phyloP scores from a whole-genome alignment of 2,113 vertebrate species.

The Etheostoma cragini region DNA sequence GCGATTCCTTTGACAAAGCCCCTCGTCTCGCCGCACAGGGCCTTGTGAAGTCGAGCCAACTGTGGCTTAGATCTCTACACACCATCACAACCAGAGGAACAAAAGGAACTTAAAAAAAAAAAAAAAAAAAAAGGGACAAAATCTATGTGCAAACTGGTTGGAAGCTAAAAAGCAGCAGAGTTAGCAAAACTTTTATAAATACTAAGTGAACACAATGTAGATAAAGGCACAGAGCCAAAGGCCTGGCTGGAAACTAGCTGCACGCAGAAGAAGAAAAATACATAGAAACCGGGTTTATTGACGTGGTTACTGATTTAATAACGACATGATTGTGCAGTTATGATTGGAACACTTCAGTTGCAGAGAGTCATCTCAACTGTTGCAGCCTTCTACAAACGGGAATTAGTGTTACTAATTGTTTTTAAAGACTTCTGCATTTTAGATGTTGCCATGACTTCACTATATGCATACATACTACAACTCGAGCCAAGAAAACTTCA shows the following conservation, averaged over 20 bases:
- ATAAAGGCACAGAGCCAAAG: conserved; percentile 54
- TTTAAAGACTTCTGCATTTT: not conserved
- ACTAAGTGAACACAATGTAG: conserved; percentile 61
- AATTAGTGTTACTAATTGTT: not conserved
- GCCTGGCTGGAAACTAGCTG: conserved; percentile 41
- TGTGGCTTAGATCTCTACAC: conserved; percentile 75
- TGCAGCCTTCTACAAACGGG: not conserved
- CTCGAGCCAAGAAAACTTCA: not conserved
- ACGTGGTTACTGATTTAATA: conserved; percentile 41
- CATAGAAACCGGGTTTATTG: conserved; percentile 16
- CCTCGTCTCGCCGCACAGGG: conserved; percentile 58
- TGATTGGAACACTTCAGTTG: conserved; percentile 1
- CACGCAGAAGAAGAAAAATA: conserved; percentile 15
- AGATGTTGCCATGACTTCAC: not conserved
- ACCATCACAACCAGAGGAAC: conserved; percentile 70
- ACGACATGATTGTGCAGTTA: conserved; percentile 12
- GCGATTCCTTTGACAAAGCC: conserved; percentile 75
- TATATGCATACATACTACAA: not conserved
- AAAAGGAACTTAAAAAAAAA: conserved; percentile 62
- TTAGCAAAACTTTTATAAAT: conserved; percentile 69
- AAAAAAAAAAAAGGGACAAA: not conserved
- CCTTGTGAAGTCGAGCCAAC: conserved; percentile 79
- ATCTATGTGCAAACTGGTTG: conserved; percentile 53
- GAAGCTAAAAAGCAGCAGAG: conserved; percentile 66
- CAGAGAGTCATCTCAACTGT: not conserved